Conservation (phyloP, 1,140 invertebrate species). For the Drosophila santomea region DNA sequence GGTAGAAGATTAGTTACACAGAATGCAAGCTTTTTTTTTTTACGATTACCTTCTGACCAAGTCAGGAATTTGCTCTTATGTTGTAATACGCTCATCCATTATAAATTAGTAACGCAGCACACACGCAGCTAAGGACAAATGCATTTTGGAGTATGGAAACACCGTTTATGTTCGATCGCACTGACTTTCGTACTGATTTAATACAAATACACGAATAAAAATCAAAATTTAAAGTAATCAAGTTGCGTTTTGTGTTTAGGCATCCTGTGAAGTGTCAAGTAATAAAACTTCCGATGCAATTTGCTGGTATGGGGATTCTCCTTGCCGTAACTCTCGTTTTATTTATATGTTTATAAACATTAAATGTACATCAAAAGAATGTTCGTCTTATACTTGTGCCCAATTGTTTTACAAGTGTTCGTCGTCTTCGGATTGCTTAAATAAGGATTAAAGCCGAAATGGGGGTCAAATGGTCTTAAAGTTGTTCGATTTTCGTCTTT, state of each 20-base stretch:
- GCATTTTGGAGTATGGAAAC: constrained; percentile 16
- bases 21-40: not conserved
- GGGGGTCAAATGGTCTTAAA: constrained; percentile 7
- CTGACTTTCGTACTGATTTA: constrained; percentile 30
- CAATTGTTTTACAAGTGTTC: constrained; percentile 8
- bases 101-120: not conserved
- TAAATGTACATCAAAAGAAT: constrained; percentile 36
- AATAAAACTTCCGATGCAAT: not conserved
- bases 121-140: constrained; percentile 17
- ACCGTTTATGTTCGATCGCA: constrained; percentile 8
- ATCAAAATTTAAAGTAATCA: constrained; percentile 20
- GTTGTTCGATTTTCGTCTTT: constrained; percentile 25
- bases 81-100: no score
- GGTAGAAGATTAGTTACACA: constrained; percentile 17
- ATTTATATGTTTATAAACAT: constrained; percentile 48
- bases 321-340: constrained; percentile 27
- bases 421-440: not conserved
- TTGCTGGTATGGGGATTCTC: constrained; percentile 47
- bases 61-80: constrained; percentile 3
- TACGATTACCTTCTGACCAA: constrained; percentile 12
- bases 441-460: constrained; percentile 23
- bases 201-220: constrained; percentile 23
- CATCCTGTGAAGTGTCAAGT: no score
- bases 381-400: constrained; percentile 17
- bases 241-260: not conserved